Evolutionary conservation across 2,113 vertebrate genomes (phyloP), one percentile per base, ranked within the genome.

Genomic region (Muscicapa adusta): DNA sequence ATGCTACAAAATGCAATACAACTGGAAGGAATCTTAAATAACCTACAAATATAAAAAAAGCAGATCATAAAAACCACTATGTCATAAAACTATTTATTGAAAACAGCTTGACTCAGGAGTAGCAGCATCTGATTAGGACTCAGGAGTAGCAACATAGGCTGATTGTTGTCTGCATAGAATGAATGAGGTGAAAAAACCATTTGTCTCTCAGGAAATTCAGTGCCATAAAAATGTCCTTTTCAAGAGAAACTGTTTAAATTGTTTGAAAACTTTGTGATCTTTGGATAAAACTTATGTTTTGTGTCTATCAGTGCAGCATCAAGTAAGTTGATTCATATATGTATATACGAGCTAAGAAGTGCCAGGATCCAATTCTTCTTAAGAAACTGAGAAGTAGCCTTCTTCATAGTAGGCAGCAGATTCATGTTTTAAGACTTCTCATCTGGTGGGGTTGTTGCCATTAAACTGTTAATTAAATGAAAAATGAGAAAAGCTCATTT

Each of bases 1-100:
- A 81, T 63, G 26, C 47, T 60, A 38, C 29, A 67, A 67, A 78
- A 78, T 15, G 13, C 31, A 10, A 4, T 40, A 25, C 18, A 60
- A 29, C 22, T 78, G 61, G 14, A 51, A 92, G 84, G 18, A 89
- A 56, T 70, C n/a, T 45, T 81, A 80, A 71, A 62, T 83, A 85
- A 77, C 14, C 7, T 58, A 33, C 16, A 81, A 42, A 50, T 67
- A 43, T 25, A 20, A 40, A 54, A 93, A 88, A 74, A 38, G 8
- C 12, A 93, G 24, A 36, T 65, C 6, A 47, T 85, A 51, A 74
- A 86, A 88, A 18, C 7, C 26, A 58, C 25, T 66, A 50, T 70
- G 19, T 58, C 43, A 38, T 58, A 5, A 78, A 62, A 54, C 28
- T 83, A 6, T 70, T 47, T 68, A 17, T 11, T 83, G 72, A 36